phyloP scores from a whole-genome alignment of 2,797 vertebrate species.

The Mus caroli region DNA sequence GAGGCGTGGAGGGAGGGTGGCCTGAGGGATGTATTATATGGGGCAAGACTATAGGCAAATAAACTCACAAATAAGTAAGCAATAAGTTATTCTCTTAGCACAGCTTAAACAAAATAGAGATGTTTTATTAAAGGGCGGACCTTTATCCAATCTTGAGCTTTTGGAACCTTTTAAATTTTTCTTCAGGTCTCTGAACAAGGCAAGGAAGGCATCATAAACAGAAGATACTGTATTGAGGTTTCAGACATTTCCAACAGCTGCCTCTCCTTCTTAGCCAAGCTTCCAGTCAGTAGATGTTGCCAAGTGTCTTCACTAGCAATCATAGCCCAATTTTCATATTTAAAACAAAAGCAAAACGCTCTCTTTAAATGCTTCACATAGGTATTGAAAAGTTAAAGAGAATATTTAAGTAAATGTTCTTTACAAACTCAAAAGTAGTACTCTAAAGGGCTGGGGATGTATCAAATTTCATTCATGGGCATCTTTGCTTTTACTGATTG shows the following conservation, averaged over 20 bases:
- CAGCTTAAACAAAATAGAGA: constrained; percentile 1
- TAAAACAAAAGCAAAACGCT: constrained; percentile 33
- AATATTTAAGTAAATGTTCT: constrained; percentile 46
- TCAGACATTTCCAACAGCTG: background rate
- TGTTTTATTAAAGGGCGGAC: background rate
- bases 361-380: background rate
- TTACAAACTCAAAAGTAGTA: constrained; percentile 40
- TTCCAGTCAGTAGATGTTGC: background rate
- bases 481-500: constrained; percentile 41
- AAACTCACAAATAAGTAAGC: constrained; percentile 17
- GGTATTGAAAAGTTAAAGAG: constrained; percentile 34
- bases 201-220: background rate
- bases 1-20: background rate
- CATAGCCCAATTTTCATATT: constrained; percentile 21
- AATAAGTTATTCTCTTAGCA: constrained; percentile 1
- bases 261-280: background rate
- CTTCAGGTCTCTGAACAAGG: background rate
- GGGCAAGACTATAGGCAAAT: background rate
- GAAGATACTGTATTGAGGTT: background rate
- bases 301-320: background rate
- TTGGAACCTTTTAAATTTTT: background rate
- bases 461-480: background rate
- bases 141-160: constrained; percentile 17
- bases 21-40: background rate
- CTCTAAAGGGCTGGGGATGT: background rate